A percentile compares a stretch with the other conserved stretches of the same genome.
Evolutionary conservation across 2,888 invertebrate genomes (phyloP).

Genomic region (Eupithecia dodoneata): DNA sequence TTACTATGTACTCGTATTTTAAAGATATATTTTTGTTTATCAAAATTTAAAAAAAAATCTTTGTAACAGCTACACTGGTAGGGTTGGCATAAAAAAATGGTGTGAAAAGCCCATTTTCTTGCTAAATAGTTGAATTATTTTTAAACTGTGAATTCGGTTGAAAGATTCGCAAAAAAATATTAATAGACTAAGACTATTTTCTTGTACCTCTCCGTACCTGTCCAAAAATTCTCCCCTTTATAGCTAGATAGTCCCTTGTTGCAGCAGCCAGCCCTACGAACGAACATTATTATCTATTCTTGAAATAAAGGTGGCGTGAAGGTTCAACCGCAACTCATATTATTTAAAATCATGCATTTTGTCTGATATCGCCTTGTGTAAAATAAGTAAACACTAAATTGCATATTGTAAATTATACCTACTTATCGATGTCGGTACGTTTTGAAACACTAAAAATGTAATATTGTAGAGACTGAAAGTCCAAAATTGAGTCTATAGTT

Average conservation of each 20-base stretch:
- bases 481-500: conserved; percentile 83
- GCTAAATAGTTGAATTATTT: no score
- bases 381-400: conserved; percentile 63
- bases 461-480: conserved; percentile 83
- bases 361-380: conserved; percentile 76
- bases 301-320: neutral
- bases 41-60: no score
- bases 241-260: neutral
- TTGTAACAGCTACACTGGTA: no score
- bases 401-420: conserved; percentile 44
- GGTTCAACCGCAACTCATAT: conserved; percentile 12
- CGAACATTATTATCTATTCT: neutral
- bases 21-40: no score
- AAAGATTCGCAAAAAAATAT: no score
- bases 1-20: no score
- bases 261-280: conserved; percentile 33
- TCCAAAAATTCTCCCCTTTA: neutral
- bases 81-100: no score
- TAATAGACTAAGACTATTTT: no score
- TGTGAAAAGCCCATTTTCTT: no score
- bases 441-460: conserved; percentile 65
- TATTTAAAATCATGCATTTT: conserved; percentile 37
- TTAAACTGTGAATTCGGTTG: no score
- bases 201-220: no score
- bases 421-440: conserved; percentile 61